Conservation (phyloP, 2,888 invertebrate genomes). For the Pristionchus maxplancki region DNA sequence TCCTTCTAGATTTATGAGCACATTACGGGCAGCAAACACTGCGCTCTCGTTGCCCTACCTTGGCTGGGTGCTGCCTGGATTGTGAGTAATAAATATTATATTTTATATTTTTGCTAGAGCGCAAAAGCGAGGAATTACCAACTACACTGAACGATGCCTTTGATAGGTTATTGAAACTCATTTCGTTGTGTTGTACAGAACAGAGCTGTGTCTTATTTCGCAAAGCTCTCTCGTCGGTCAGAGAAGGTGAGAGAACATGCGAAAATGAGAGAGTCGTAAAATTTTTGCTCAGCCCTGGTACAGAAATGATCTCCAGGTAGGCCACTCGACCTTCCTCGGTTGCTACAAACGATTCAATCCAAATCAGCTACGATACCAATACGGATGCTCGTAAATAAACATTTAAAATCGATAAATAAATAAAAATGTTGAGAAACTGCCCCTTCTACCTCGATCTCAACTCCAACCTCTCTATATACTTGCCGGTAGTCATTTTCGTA, state of each 20-base stretch:
- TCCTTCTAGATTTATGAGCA: neutral
- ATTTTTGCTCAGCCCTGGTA: neutral
- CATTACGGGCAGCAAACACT: constrained; percentile 12
- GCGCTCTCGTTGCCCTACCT: neutral
- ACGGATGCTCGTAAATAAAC: constrained; percentile 15
- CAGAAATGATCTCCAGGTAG: neutral
- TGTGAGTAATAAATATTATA: neutral
- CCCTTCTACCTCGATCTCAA: constrained; percentile 4
- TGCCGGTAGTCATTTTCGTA: neutral
- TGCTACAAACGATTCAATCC: constrained; percentile 25
- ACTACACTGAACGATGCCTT: no score
- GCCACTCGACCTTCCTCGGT: neutral
- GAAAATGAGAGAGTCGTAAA: no score
- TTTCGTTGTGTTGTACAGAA: no score
- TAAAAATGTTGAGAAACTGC: neutral
- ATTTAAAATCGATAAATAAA: neutral
- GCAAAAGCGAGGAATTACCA: no score
- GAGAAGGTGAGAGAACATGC: no score
- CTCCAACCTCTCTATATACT: neutral
- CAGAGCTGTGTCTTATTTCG: no score
- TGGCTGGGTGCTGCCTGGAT: neutral
- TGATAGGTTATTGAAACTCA: no score
- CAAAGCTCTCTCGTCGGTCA: no score
- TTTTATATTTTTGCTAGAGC: no score
- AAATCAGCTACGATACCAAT: neutral